Conservation (phyloP, 1,140 invertebrate species). For the Drosophila arizonae region DNA sequence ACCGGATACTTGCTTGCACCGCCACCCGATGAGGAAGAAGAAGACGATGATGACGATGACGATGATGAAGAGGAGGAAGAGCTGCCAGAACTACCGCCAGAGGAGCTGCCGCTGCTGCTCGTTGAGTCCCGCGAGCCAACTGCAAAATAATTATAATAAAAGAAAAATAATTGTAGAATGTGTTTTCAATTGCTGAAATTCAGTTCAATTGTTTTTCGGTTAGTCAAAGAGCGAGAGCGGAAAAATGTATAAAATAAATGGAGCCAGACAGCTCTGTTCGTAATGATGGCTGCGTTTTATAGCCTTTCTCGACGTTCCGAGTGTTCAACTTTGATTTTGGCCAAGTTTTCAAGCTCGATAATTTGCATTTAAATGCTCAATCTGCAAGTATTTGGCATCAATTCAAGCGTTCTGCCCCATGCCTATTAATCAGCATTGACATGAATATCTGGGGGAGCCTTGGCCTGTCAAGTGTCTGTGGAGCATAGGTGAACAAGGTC, state of each 20-base stretch:
- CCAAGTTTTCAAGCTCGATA: slow-evolving; percentile 8
- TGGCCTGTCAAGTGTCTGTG: slow-evolving; percentile 16
- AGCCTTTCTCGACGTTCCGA: slow-evolving; percentile 13
- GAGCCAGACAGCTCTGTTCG: slow-evolving; percentile 21
- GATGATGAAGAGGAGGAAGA: slow-evolving; percentile 16
- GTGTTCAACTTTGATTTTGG: slow-evolving; percentile 3
- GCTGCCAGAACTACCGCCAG: slow-evolving; percentile 19
- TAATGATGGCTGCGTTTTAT: slow-evolving; percentile 44
- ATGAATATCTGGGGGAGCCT: slow-evolving; percentile 2
- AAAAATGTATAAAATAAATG: slow-evolving; percentile 1
- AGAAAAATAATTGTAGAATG: slow-evolving; percentile 34
- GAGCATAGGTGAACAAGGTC: slow-evolving; percentile 63
- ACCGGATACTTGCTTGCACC: slow-evolving; percentile 89
- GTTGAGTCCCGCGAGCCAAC: slow-evolving; percentile 87
- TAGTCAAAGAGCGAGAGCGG: not conserved
- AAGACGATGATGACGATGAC: slow-evolving; percentile 24
- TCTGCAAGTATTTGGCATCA: slow-evolving; percentile 5
- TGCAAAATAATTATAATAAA: slow-evolving; percentile 82
- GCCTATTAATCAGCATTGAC: slow-evolving; percentile 46
- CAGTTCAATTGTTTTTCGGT: slow-evolving; percentile 14
- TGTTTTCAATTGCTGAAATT: slow-evolving; percentile 49
- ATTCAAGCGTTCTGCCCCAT: not conserved
- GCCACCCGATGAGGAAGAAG: slow-evolving; percentile 45
- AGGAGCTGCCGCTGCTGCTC: slow-evolving; percentile 46
- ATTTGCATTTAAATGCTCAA: slow-evolving; percentile 40